A percentile compares a stretch with the other conserved stretches of the same genome.
phyloP scores from a whole-genome alignment of 2,113 vertebrate genomes.

The Myotis yumanensis region DNA sequence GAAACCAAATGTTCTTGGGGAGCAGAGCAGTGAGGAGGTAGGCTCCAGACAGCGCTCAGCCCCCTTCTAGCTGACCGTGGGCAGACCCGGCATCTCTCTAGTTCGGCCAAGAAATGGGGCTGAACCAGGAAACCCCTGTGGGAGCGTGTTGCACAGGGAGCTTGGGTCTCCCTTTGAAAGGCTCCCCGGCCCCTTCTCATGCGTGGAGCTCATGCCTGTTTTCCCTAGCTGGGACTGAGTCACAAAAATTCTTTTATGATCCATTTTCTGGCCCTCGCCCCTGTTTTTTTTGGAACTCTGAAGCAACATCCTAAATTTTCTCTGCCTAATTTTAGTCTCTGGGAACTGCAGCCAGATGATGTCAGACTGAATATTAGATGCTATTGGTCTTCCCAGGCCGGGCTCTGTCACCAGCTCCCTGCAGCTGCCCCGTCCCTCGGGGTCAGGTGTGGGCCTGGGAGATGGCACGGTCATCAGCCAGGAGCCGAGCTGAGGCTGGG shows the following conservation, averaged over 20 bases:
- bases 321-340: constrained; percentile 76
- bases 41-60: neutral
- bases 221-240: constrained; percentile 71
- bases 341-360: constrained; percentile 65
- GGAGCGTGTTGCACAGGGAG: accelerated
- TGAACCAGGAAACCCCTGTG: neutral
- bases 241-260: constrained; percentile 74
- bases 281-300: constrained; percentile 70
- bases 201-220: constrained; percentile 34
- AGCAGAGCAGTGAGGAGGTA: neutral
- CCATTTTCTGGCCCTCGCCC: constrained; percentile 66
- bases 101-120: neutral
- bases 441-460: constrained; percentile 34
- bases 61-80: neutral
- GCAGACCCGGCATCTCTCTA: neutral
- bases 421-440: neutral
- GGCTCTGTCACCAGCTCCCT: constrained; percentile 12
- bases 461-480: accelerated
- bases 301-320: constrained; percentile 71
- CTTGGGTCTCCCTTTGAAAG: neutral
- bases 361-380: constrained; percentile 69
- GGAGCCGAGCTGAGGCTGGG: neutral
- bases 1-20: neutral
- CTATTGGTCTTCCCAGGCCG: constrained; percentile 54
- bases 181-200: neutral